Percentiles rank a stretch among this genome's conserved stretches.
Conservation (phyloP, 2,797 vertebrate genomes). For the Helostoma temminkii region DNA sequence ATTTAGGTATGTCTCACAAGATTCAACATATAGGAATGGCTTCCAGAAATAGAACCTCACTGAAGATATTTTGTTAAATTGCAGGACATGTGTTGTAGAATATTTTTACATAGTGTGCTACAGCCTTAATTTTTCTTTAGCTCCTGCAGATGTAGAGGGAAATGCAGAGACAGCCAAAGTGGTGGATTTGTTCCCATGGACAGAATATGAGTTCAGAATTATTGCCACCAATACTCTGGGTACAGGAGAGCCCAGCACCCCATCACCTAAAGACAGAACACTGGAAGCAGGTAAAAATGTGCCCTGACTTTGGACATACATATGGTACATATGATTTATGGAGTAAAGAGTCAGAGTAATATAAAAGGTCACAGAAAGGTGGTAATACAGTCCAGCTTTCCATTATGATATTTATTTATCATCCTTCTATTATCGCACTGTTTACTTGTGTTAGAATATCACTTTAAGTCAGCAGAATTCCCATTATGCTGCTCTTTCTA, state of each 20-base stretch:
- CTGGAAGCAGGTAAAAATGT: slow-evolving; percentile 87
- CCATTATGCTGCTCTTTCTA: slow-evolving; percentile 54
- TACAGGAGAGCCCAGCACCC: slow-evolving; percentile 91
- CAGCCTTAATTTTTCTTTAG: slow-evolving; percentile 71
- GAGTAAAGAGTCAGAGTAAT: slow-evolving; percentile 11
- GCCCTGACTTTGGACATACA: neutral
- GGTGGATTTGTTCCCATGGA: slow-evolving; percentile 93
- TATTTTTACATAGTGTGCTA: slow-evolving; percentile 19
- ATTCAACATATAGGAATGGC: slow-evolving; percentile 32
- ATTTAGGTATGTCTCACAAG: slow-evolving; percentile 25
- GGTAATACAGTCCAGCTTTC: slow-evolving; percentile 53
- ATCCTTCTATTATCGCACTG: slow-evolving; percentile 55
- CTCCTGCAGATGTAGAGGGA: slow-evolving; percentile 91
- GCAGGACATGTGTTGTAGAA: slow-evolving; percentile 21
- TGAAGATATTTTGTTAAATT: slow-evolving; percentile 28
- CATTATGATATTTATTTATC: slow-evolving; percentile 53
- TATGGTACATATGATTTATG: neutral
- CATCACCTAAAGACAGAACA: slow-evolving; percentile 89
- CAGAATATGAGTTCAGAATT: slow-evolving; percentile 96
- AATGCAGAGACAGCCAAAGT: slow-evolving; percentile 91
- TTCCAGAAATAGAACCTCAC: slow-evolving; percentile 34
- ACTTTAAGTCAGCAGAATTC: slow-evolving; percentile 71
- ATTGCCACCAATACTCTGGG: slow-evolving; percentile 95
- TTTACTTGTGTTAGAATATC: slow-evolving; percentile 65
- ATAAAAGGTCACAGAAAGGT: slow-evolving; percentile 53